Evolutionary conservation across 2,888 invertebrate genomes (phyloP).

Genomic region (Scaptomyza cyrtandrae): DNA sequence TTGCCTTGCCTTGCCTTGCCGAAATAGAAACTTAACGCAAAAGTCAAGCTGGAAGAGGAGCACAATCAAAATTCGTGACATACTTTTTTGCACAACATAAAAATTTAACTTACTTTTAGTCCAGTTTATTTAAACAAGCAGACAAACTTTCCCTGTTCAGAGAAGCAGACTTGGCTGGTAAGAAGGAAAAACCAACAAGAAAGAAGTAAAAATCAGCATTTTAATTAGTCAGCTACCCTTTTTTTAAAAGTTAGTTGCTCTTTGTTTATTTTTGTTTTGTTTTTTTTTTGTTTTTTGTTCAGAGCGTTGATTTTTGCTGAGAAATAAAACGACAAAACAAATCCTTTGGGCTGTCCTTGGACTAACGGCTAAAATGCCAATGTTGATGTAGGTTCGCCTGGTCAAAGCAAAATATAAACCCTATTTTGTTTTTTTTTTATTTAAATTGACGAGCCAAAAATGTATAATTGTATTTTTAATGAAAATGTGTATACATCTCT

Average conservation of each 20-base stretch:
- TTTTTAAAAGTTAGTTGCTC: slow-evolving; percentile 1
- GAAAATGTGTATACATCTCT: slow-evolving; percentile 25
- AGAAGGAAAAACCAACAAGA: slow-evolving; percentile 17
- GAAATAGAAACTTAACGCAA: slow-evolving; percentile 19
- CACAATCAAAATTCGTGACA: slow-evolving; percentile 53
- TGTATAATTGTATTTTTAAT: slow-evolving; percentile 8
- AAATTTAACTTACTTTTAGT: slow-evolving; percentile 42
- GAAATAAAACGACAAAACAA: slow-evolving; percentile 1
- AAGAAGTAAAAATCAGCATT: slow-evolving; percentile 41
- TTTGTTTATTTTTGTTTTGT: slow-evolving; percentile 1
- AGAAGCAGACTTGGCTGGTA: slow-evolving; percentile 5
- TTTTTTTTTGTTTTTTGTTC: slow-evolving; percentile 13
- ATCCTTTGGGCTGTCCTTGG: slow-evolving; percentile 26
- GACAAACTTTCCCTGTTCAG: slow-evolving; percentile 37
- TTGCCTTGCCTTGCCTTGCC: slow-evolving; percentile 20
- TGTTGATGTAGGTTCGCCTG: slow-evolving; percentile 43
- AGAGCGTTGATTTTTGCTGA: slow-evolving; percentile 17
- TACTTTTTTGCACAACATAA: slow-evolving; percentile 62
- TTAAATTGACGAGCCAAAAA: slow-evolving; percentile 26
- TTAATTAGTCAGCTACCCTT: slow-evolving; percentile 65
- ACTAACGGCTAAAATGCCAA: slow-evolving; percentile 9
- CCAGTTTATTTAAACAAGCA: slow-evolving; percentile 29
- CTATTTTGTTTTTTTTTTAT: slow-evolving; percentile 21
- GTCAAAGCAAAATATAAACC: slow-evolving; percentile 23
- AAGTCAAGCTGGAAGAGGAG: slow-evolving; percentile 33